A percentile compares a stretch with the other conserved stretches of the same genome.
Conservation (phyloP, 2,888 invertebrate genomes). For the Vanessa cardui region DNA sequence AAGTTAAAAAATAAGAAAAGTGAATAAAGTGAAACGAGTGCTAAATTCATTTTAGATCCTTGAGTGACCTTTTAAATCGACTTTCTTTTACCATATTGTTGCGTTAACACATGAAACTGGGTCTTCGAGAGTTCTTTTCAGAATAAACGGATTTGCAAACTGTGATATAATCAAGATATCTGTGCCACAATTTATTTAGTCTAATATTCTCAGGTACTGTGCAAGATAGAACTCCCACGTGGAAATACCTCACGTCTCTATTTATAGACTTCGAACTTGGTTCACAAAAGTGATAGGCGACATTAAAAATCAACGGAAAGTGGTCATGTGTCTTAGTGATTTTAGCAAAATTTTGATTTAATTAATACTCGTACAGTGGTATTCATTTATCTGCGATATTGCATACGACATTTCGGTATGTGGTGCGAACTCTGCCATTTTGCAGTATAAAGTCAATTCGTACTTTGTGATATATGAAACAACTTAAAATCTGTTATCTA, state of each 20-base stretch:
- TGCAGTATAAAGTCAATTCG: slow-evolving; percentile 25
- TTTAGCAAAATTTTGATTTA: slow-evolving; percentile 18
- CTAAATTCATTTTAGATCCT: slow-evolving; percentile 73
- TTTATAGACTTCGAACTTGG: slow-evolving; percentile 77
- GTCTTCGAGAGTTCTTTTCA: slow-evolving; percentile 53
- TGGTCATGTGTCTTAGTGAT: slow-evolving; percentile 30
- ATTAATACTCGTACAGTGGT: slow-evolving; percentile 1
- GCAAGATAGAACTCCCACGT: slow-evolving; percentile 77
- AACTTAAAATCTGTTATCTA: slow-evolving; percentile 37
- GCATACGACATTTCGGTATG: slow-evolving; percentile 23
- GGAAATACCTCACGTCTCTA: slow-evolving; percentile 80
- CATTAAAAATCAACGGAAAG: slow-evolving; percentile 52
- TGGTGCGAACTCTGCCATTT: slow-evolving; percentile 39
- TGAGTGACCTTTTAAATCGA: slow-evolving; percentile 78
- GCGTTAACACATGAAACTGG: slow-evolving; percentile 55
- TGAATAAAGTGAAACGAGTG: slow-evolving; percentile 68
- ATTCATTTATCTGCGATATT: slow-evolving; percentile 17
- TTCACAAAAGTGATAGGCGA: slow-evolving; percentile 65
- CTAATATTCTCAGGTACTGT: slow-evolving; percentile 69
- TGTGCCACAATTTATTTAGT: slow-evolving; percentile 65
- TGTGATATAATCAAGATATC: slow-evolving; percentile 71
- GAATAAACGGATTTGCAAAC: slow-evolving; percentile 55
- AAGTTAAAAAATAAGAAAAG: slow-evolving; percentile 66
- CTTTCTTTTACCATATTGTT: slow-evolving; percentile 80
- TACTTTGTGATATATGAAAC: slow-evolving; percentile 25